phyloP scores from a whole-genome alignment of 2,797 vertebrate species.

The Typhlichthys subterraneus region DNA sequence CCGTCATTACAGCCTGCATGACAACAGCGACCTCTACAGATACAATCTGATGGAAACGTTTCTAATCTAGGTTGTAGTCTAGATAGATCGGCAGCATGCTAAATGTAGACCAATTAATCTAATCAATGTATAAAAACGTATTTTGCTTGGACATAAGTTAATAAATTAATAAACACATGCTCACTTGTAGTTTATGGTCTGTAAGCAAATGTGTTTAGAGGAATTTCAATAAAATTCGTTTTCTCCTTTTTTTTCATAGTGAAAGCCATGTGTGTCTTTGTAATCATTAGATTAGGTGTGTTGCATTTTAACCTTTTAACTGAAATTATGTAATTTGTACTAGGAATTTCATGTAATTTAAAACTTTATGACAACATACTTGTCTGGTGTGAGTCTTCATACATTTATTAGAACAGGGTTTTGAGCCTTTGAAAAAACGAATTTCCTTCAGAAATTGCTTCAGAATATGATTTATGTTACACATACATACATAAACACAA shows the following conservation, averaged over 20 bases:
- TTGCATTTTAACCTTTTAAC: too few species aligned
- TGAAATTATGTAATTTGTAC: too few species aligned
- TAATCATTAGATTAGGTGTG: too few species aligned
- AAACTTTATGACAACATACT: too few species aligned
- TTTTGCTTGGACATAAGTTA: conserved; percentile 67
- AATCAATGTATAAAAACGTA: conserved; percentile 68
- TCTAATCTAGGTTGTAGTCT: conserved; percentile 73
- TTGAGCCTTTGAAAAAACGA: too few species aligned
- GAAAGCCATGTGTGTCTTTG: conserved; percentile 14
- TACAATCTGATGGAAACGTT: conserved; percentile 46
- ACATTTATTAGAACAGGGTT: too few species aligned
- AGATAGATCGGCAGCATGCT: conserved; percentile 70
- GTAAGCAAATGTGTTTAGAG: conserved; percentile 74
- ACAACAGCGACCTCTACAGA: conserved; percentile 30
- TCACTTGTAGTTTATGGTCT: conserved; percentile 75
- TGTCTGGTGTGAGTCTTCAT: too few species aligned
- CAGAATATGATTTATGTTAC: too few species aligned
- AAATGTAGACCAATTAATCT: conserved; percentile 74
- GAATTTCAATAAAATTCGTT: conserved; percentile 79
- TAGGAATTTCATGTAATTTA: too few species aligned
- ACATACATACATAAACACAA: too few species aligned
- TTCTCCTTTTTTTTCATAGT: conserved; percentile 72
- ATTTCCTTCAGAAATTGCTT: too few species aligned
- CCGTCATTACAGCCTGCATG: conserved; percentile 14
- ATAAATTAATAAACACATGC: conserved; percentile 77